phyloP scores from a whole-genome alignment of 2,888 invertebrate genomes.

The Platynereis dumerilii region DNA sequence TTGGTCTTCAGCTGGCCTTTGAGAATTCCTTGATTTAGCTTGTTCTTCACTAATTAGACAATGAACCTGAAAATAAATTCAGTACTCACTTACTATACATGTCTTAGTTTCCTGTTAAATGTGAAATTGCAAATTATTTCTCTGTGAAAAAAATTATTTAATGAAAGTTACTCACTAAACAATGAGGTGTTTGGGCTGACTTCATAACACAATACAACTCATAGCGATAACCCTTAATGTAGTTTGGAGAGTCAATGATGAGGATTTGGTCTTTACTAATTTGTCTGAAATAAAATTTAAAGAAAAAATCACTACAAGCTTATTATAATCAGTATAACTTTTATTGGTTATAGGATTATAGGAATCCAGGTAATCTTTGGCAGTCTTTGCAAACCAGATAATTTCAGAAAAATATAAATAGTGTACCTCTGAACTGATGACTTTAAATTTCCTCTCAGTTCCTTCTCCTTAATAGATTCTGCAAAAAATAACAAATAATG shows the following conservation, averaged over 20 bases:
- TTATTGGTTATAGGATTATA: too few relatives aligned
- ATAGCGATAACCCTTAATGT: conserved; percentile 95
- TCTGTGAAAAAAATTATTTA: not conserved
- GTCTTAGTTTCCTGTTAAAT: too few relatives aligned
- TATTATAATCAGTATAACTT: too few relatives aligned
- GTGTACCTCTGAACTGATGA: conserved; percentile 75
- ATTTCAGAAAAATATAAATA: too few relatives aligned
- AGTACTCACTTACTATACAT: too few relatives aligned
- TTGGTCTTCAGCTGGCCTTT: conserved; percentile 58
- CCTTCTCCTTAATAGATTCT: conserved; percentile 87
- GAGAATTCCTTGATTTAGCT: conserved; percentile 78
- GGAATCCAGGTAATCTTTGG: too few relatives aligned
- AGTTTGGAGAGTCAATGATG: conserved; percentile 91
- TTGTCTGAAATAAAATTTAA: conserved; percentile 40
- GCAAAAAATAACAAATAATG: conserved; percentile 9
- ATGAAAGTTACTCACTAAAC: conserved; percentile 68
- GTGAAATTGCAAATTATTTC: too few relatives aligned
- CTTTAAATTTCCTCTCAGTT: conserved; percentile 81
- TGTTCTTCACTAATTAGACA: conserved; percentile 78
- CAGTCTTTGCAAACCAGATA: too few relatives aligned
- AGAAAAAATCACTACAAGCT: not conserved
- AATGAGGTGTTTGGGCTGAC: conserved; percentile 86
- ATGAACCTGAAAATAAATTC: conserved; percentile 65
- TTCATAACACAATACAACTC: conserved; percentile 93
- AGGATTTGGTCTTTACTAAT: conserved; percentile 73